A percentile compares a stretch with the other conserved stretches of the same genome.
These are phyloP conservation scores for Euleptes europaea DNA, from an alignment of 2,113 vertebrate species.

Conservation along the genomic window DNA sequence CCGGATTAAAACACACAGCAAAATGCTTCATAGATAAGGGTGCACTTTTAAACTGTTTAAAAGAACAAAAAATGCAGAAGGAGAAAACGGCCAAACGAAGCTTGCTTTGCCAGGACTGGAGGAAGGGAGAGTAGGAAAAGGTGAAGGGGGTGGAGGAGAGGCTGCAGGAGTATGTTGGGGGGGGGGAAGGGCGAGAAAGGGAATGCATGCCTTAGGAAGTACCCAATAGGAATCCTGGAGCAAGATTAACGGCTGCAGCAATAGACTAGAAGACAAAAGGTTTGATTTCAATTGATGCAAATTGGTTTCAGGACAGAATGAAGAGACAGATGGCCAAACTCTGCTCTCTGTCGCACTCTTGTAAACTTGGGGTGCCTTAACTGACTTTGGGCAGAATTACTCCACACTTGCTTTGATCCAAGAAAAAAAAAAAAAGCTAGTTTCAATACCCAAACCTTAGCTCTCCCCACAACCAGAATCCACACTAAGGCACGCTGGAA, in stretches of 20 bases:
- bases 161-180: neutral
- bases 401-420: neutral
- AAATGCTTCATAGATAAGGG: neutral
- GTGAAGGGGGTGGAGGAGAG: no score
- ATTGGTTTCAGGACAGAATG: neutral
- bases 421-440: neutral
- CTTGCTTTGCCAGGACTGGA: neutral
- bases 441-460: fast-evolving
- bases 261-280: constrained; percentile 17
- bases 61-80: neutral
- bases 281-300: constrained; percentile 14
- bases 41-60: neutral
- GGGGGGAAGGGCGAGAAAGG: neutral
- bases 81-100: neutral
- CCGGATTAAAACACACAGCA: neutral
- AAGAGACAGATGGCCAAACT: constrained; percentile 13
- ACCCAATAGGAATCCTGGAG: neutral
- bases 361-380: constrained; percentile 13
- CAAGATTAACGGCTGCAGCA: constrained; percentile 1
- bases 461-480: neutral
- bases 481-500: neutral
- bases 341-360: constrained; percentile 6
- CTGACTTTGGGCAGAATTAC: neutral
- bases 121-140: neutral
- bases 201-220: neutral